phyloP scores from a whole-genome alignment of 2,113 vertebrate genomes.

The Ictalurus furcatus region DNA sequence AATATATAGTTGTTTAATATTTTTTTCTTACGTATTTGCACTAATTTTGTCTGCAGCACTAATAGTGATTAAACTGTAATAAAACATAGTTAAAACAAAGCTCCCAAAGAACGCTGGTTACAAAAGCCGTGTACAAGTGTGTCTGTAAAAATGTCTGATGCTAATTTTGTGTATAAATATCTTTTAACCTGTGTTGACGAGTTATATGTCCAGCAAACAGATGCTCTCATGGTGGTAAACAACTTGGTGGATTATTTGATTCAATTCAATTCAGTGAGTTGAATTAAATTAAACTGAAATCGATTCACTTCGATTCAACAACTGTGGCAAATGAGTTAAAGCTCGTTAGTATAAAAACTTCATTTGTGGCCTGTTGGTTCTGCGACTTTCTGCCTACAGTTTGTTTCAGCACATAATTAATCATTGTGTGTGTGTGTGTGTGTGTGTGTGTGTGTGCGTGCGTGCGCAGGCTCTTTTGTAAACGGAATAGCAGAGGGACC shows the following conservation, averaged over 20 bases:
- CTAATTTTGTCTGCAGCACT: too few species aligned
- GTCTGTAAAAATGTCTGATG: neutral
- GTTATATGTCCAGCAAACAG: neutral
- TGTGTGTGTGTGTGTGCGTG: slow-evolving; percentile 1
- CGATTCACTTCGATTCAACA: neutral
- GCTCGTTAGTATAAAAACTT: neutral
- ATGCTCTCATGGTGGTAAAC: neutral
- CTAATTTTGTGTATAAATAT: neutral
- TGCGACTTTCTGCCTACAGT: neutral
- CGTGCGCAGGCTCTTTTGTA: slow-evolving; percentile 73
- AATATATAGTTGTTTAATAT: too few species aligned
- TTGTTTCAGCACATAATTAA: neutral
- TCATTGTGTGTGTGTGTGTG: slow-evolving; percentile 6
- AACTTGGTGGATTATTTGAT: neutral
- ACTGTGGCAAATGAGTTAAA: neutral
- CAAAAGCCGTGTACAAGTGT: too few species aligned
- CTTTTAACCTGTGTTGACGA: neutral
- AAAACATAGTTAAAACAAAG: too few species aligned
- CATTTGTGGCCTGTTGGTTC: neutral
- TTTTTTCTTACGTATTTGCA: too few species aligned
- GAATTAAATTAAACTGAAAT: neutral
- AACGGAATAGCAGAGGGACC: slow-evolving; percentile 75
- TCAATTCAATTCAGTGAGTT: neutral
- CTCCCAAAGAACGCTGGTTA: neutral
- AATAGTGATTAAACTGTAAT: too few species aligned